Evolutionary conservation across 1,140 invertebrate species (phyloP).

Genomic region (Drosophila murphyi): DNA sequence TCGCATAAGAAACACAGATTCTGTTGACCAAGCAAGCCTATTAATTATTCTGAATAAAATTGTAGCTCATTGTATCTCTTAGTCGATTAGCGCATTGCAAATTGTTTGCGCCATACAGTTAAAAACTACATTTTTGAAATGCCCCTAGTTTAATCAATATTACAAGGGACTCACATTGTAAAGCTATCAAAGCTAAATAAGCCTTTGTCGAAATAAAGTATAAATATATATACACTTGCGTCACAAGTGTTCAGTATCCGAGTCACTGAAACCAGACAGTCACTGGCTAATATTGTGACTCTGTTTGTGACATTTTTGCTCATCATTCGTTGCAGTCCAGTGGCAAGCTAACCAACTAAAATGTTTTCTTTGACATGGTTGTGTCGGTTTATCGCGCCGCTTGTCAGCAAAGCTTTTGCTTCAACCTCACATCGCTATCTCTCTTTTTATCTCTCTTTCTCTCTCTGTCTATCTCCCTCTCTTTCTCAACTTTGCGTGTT

Average conservation of each 20-base stretch:
- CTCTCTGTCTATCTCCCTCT: not conserved
- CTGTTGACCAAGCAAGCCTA: too few species aligned
- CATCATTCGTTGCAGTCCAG: conserved; percentile 65
- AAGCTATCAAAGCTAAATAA: too few species aligned
- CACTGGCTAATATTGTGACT: conserved; percentile 19
- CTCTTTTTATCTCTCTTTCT: conserved; percentile 5
- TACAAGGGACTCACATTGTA: too few species aligned
- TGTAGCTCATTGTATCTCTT: too few species aligned
- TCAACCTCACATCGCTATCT: not conserved
- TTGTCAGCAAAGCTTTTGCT: conserved; percentile 64
- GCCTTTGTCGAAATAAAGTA: too few species aligned
- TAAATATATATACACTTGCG: too few species aligned
- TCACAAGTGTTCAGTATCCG: not conserved
- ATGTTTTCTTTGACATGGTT: conserved; percentile 79
- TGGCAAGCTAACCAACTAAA: conserved; percentile 76
- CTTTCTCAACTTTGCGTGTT: conserved; percentile 32
- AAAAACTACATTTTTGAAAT: too few species aligned
- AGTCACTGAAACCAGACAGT: conserved; percentile 5
- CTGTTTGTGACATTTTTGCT: not conserved
- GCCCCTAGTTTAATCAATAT: too few species aligned
- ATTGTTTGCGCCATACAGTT: too few species aligned
- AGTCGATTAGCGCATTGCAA: too few species aligned
- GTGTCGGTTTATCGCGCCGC: conserved; percentile 81
- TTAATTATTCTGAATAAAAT: too few species aligned
- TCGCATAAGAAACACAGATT: too few species aligned